Evolutionary conservation across 2,888 invertebrate genomes (phyloP).

Genomic region (Drosophila aldrichi): DNA sequence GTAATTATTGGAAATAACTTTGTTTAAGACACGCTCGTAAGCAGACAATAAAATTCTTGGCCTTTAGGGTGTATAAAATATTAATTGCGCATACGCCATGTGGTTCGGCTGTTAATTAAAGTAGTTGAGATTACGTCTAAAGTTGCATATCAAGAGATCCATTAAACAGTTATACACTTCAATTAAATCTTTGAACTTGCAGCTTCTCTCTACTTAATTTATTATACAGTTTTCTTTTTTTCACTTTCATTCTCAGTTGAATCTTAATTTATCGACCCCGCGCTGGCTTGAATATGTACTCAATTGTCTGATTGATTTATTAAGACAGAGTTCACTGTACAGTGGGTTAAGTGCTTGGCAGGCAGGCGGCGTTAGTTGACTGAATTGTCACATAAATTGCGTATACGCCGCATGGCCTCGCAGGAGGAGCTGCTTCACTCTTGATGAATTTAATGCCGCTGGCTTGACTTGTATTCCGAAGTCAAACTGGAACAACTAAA

Average conservation of each 20-base stretch:
- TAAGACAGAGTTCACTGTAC: conserved; percentile 1
- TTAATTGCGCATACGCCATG: conserved; percentile 22
- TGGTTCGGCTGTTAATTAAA: conserved; percentile 4
- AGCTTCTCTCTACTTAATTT: neutral
- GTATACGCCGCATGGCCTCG: conserved; percentile 40
- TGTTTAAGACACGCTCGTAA: conserved; percentile 18
- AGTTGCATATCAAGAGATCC: too few species aligned
- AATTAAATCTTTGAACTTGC: neutral
- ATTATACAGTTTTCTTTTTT: neutral
- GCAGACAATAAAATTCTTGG: conserved; percentile 21
- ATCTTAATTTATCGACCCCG: conserved; percentile 19
- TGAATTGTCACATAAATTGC: conserved; percentile 59
- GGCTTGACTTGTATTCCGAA: conserved; percentile 11
- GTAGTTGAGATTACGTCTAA: neutral
- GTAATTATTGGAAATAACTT: conserved; percentile 40
- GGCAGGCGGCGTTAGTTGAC: conserved; percentile 29
- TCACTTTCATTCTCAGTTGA: conserved; percentile 6
- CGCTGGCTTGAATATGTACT: conserved; percentile 13
- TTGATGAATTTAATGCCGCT: conserved; percentile 68
- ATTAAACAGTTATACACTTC: neutral
- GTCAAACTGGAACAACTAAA: conserved; percentile 60
- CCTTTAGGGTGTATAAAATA: conserved; percentile 18
- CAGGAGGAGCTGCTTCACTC: neutral
- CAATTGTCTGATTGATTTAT: conserved; percentile 40
- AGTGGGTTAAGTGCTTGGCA: conserved; percentile 11